phyloP scores from a whole-genome alignment of 2,888 invertebrate genomes.

The Furcula furcula region DNA sequence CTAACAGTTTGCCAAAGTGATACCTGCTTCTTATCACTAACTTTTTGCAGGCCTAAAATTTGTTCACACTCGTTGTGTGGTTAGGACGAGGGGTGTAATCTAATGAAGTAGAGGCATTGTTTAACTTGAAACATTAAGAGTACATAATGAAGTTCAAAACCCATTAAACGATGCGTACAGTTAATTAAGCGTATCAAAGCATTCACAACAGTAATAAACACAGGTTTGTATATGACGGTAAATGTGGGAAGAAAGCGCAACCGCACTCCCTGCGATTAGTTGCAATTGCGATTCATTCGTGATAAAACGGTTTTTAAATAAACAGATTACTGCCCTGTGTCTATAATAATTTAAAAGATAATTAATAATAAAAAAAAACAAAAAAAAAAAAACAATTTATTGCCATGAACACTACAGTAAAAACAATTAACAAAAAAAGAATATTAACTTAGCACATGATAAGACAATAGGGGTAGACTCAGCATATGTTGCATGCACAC shows the following conservation, averaged over 20 bases:
- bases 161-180: constrained; percentile 25
- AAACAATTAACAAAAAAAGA: no score
- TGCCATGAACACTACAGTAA: no score
- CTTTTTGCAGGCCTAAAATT: constrained; percentile 15
- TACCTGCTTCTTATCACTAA: constrained; percentile 16
- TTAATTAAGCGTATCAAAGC: constrained; percentile 28
- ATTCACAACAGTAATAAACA: constrained; percentile 27
- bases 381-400: no score
- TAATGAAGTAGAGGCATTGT: constrained; percentile 4
- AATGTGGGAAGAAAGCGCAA: constrained; percentile 56
- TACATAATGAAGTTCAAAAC: constrained; percentile 11
- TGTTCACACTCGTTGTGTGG: constrained; percentile 2
- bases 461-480: no score
- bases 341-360: no score
- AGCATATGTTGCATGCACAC: no score
- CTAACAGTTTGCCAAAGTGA: no score
- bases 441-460: no score
- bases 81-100: constrained; percentile 3
- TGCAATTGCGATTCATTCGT: no score
- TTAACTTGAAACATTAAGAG: constrained; percentile 7
- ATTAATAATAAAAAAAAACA: no score
- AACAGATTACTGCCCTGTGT: no score
- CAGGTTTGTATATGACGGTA: constrained; percentile 39
- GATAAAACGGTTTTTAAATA: no score
- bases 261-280: constrained; percentile 35